Base-by-base conservation (phyloP, 1,140 invertebrate genomes). In the Nylanderia fulva region DNA sequence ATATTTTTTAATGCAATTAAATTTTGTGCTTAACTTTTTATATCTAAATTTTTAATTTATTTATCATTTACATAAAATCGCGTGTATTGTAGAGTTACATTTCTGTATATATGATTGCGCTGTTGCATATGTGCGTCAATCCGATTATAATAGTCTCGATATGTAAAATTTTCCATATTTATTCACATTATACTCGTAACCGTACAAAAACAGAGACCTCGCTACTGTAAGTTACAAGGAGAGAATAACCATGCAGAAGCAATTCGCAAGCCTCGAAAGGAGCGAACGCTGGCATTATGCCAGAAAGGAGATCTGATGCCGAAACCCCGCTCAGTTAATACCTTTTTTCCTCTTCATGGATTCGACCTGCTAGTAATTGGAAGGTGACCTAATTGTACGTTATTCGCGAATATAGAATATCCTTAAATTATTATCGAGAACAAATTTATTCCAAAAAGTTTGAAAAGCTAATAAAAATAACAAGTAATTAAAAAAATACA, bases 311-410 rank as follows among this genome's bases (percentile, higher is more conserved):
- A 80, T 71, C 48, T 27, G 45, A 80, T 48, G 45, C 27, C 61
- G 27, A 68, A 79, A 80, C 48, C 45, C 48, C 45, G 36, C 33
- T 71, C 33, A 7, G 48, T 15, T 69, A 18, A 69, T 80, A 71
- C 29, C 48, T 69, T 69, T 68, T 68, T 48, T 71, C 69, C 33
- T 56, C 21, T 24, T 36, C 64, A 36, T 29, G 6, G 27, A 71
- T 71, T 27, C 33, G 29, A 80, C 64, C 33, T 58, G 52, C 18
- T 69, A 58, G n/a, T 80, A 71, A 80, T 79, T 80, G 77, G 48
- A 56, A 80, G 52, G 33, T 80, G 64, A 80, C 64, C 64, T 71
- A 69, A 80, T 80, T 80, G 48, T 69, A n/a, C 18, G 52, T 68
- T 45, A 39, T 27, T 21, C 15, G 9, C 21, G n/a, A 39, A 74